These are phyloP conservation scores for Prionailurus bengalensis DNA, from an alignment of 2,113 vertebrate species.

Conservation along the genomic window DNA sequence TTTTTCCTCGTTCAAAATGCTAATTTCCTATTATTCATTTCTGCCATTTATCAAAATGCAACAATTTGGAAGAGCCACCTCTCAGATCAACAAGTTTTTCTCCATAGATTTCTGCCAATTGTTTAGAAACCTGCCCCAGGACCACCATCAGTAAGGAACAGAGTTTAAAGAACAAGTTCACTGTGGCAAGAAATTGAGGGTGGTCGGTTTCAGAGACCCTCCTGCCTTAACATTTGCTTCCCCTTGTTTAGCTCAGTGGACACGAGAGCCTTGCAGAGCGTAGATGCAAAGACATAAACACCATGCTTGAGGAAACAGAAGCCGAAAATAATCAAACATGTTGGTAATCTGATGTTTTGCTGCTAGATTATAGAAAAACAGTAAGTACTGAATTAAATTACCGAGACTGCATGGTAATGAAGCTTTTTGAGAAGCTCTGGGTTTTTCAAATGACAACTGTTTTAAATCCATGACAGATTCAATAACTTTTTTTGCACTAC, in stretches of 20 bases:
- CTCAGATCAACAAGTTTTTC: conserved; percentile 77
- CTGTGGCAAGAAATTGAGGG: background rate
- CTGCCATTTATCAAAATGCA: conserved; percentile 85
- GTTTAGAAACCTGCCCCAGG: conserved; percentile 59
- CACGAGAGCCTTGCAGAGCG: conserved; percentile 29
- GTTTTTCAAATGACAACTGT: conserved; percentile 82
- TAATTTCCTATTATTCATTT: conserved; percentile 84
- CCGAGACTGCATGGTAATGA: conserved; percentile 79
- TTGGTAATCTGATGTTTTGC: conserved; percentile 83
- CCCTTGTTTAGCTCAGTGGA: background rate
- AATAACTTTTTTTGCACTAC: conserved; percentile 71
- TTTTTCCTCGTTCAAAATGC: conserved; percentile 75
- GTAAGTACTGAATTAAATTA: conserved; percentile 83
- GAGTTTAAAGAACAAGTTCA: background rate
- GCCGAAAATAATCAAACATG: conserved; percentile 73
- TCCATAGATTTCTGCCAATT: conserved; percentile 74
- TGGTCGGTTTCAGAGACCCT: background rate
- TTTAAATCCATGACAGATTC: conserved; percentile 84
- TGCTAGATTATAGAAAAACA: conserved; percentile 84
- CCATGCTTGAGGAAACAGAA: conserved; percentile 80
- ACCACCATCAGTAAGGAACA: background rate
- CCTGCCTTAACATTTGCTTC: background rate
- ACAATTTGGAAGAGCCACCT: conserved; percentile 77
- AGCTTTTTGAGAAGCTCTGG: conserved; percentile 78
- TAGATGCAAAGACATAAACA: conserved; percentile 76